phyloP scores from a whole-genome alignment of 2,888 invertebrate genomes.

The Patella caerulea region DNA sequence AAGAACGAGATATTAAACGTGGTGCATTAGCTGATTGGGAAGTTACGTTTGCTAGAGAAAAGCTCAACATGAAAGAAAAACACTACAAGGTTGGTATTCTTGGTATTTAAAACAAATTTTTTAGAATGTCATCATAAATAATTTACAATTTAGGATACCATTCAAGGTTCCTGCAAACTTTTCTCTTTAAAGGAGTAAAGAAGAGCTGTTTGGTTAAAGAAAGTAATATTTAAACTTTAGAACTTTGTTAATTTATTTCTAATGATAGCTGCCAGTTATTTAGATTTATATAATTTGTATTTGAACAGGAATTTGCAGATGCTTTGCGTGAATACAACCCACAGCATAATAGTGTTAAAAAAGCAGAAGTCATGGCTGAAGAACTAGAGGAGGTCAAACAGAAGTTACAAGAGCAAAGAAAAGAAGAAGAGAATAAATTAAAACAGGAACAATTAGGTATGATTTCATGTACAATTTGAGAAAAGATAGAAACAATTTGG shows the following conservation, averaged over 20 bases:
- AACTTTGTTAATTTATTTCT: not conserved
- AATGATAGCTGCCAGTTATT: not conserved
- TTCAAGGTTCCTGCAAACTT: too few species aligned
- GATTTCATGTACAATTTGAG: not conserved
- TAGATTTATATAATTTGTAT: too few species aligned
- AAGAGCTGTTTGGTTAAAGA: too few species aligned
- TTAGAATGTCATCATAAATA: too few species aligned
- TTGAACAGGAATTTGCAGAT: constrained; percentile 64
- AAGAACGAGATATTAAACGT: constrained; percentile 56
- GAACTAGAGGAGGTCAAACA: constrained; percentile 59
- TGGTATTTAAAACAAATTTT: too few species aligned
- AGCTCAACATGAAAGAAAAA: constrained; percentile 65
- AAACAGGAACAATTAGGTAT: constrained; percentile 63
- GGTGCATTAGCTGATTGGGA: constrained; percentile 68
- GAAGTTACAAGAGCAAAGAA: constrained; percentile 55
- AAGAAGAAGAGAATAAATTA: constrained; percentile 54
- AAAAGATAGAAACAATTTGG: too few species aligned
- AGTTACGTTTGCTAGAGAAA: constrained; percentile 64
- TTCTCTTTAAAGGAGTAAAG: too few species aligned
- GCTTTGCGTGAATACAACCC: constrained; percentile 62
- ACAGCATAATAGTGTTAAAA: constrained; percentile 51
- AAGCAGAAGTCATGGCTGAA: constrained; percentile 56
- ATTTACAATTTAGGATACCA: too few species aligned
- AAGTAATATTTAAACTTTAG: too few species aligned
- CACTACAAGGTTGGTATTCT: constrained; percentile 62